Evolutionary conservation across 2,888 invertebrate genomes (phyloP).

Genomic region (Drosophila merina): DNA sequence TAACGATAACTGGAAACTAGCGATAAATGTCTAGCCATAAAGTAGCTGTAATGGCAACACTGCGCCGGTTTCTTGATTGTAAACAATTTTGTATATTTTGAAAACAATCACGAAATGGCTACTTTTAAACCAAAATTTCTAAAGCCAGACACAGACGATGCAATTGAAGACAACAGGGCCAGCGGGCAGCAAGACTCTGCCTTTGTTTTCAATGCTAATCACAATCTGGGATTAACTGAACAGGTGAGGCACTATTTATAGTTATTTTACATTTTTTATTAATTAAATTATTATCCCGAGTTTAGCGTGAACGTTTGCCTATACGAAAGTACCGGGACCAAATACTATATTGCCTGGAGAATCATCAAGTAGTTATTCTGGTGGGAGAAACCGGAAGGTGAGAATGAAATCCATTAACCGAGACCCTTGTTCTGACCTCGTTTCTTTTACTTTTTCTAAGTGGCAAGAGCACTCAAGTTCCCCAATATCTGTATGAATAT

Average conservation of each 20-base stretch:
- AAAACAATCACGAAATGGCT: conserved; percentile 40
- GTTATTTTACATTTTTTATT: too few relatives aligned
- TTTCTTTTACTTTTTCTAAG: conserved; percentile 84
- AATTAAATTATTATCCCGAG: too few relatives aligned
- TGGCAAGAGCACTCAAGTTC: conserved; percentile 86
- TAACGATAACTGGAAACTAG: background rate
- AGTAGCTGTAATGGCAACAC: background rate
- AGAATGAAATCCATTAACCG: background rate
- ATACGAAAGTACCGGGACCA: conserved; percentile 94
- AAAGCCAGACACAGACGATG: conserved; percentile 76
- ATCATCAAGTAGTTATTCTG: conserved; percentile 93
- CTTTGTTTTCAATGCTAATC: conserved; percentile 93
- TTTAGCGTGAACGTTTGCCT: conserved; percentile 92
- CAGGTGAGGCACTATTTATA: conserved; percentile 11
- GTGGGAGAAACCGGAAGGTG: conserved; percentile 96
- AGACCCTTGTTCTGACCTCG: accelerated
- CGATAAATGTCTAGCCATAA: background rate
- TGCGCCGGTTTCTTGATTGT: background rate
- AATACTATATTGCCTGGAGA: conserved; percentile 95
- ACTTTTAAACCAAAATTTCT: conserved; percentile 69
- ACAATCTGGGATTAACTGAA: conserved; percentile 91
- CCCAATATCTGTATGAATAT: conserved; percentile 93
- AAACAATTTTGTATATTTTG: background rate
- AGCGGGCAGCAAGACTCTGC: conserved; percentile 81
- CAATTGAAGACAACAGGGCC: conserved; percentile 77